Evolutionary conservation across 2,888 invertebrate species (phyloP).

Genomic region (Antheraea assamensis): DNA sequence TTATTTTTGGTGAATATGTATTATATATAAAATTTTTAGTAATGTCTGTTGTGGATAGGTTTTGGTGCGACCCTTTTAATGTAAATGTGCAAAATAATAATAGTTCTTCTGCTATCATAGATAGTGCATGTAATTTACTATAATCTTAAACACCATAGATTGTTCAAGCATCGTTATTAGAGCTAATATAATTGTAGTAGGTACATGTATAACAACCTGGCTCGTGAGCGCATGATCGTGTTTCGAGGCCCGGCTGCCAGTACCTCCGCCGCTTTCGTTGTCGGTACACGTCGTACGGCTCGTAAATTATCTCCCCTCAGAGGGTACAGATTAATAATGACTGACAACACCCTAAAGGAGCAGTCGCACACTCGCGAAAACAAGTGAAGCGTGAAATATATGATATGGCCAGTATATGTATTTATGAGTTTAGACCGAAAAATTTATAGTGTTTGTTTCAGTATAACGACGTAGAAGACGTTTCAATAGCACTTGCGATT

Average conservation of each 20-base stretch:
- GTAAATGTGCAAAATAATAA: not conserved
- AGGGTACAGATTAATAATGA: conserved; percentile 46
- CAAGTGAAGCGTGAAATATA: conserved; percentile 44
- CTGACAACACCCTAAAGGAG: conserved; percentile 50
- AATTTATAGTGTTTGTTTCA: conserved; percentile 44
- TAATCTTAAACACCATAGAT: conserved; percentile 12
- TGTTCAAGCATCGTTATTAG: conserved; percentile 21
- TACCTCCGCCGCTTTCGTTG: conserved; percentile 53
- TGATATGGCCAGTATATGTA: conserved; percentile 36
- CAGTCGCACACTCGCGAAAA: conserved; percentile 36
- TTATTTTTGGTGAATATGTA: too few relatives aligned
- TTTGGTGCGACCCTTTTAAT: not conserved
- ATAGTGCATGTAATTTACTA: not conserved
- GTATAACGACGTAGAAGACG: conserved; percentile 41
- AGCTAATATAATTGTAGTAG: conserved; percentile 14
- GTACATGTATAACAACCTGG: conserved; percentile 13
- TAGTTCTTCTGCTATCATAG: not conserved
- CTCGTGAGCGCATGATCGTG: conserved; percentile 71
- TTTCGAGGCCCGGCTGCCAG: conserved; percentile 54
- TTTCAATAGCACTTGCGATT: conserved; percentile 30
- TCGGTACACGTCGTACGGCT: conserved; percentile 44
- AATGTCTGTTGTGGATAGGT: not conserved
- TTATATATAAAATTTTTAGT: not conserved
- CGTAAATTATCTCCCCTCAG: conserved; percentile 26
- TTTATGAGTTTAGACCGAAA: conserved; percentile 27